A percentile compares a stretch with the other conserved stretches of the same genome.
These are phyloP conservation scores for Temnopleurus reevesii DNA, from an alignment of 53 echinoderm and acorn worm genomes.

Conservation along the genomic window DNA sequence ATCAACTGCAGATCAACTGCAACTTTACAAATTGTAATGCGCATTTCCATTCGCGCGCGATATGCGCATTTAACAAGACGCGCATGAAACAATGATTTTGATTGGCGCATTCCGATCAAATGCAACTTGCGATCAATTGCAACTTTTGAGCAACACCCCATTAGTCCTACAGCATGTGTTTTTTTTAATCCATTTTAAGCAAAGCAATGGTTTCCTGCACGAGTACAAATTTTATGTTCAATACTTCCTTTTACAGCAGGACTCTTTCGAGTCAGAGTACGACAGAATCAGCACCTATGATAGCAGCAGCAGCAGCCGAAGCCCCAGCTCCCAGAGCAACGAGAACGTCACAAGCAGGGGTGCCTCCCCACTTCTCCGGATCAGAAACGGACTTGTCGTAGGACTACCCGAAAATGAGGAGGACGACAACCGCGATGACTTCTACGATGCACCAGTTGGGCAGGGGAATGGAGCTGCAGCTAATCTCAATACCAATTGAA, in stretches of 20 bases:
- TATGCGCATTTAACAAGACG: neutral
- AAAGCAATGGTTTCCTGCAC: neutral
- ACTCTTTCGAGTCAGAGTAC: neutral
- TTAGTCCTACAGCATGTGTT: too few relatives aligned
- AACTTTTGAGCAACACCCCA: too few relatives aligned
- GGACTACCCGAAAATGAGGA: neutral
- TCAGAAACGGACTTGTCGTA: neutral
- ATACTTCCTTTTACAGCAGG: neutral
- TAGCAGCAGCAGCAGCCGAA: neutral
- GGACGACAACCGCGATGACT: neutral
- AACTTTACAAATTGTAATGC: neutral
- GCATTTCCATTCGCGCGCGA: neutral
- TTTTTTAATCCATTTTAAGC: too few relatives aligned
- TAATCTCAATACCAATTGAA: neutral
- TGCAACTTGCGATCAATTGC: neutral
- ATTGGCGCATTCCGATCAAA: neutral
- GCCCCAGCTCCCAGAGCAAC: neutral
- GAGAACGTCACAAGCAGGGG: neutral
- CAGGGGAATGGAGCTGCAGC: neutral
- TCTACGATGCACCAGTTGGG: neutral
- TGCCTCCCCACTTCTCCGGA: neutral
- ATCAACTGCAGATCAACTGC: neutral
- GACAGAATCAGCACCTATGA: slow-evolving; percentile 19
- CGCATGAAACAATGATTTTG: too few relatives aligned
- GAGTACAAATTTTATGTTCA: neutral